A percentile compares a stretch with the other conserved stretches of the same genome.
These are phyloP conservation scores for Taurulus bubalis DNA, from an alignment of 2,113 vertebrate species.

Conservation along the genomic window DNA sequence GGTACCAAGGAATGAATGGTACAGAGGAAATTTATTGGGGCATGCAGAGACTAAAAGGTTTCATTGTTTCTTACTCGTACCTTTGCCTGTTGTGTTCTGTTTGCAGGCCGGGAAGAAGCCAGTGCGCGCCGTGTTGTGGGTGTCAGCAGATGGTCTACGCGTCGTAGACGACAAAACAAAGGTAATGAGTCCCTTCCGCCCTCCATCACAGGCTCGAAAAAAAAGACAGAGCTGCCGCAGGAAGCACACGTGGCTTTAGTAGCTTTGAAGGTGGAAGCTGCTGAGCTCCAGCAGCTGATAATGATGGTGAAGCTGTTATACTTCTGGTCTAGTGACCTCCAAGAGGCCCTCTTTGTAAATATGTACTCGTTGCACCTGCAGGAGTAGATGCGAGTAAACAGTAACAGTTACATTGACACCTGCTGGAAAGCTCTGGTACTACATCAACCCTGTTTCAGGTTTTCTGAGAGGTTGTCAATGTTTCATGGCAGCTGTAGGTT, in stretches of 20 bases:
- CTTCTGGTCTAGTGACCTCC: slow-evolving; percentile 44
- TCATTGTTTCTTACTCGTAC: slow-evolving; percentile 17
- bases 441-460: not conserved
- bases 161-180: slow-evolving; percentile 99
- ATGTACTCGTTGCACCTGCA: slow-evolving; percentile 53
- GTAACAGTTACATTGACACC: slow-evolving; percentile 43
- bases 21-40: slow-evolving; percentile 8
- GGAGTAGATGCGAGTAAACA: not conserved
- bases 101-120: slow-evolving; percentile 96
- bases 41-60: not conserved
- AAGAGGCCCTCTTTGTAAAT: slow-evolving; percentile 10
- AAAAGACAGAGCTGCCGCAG: slow-evolving; percentile 1
- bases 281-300: slow-evolving; percentile 20
- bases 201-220: not conserved
- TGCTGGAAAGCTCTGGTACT: slow-evolving; percentile 53
- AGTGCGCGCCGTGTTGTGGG: slow-evolving; percentile 96
- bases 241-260: slow-evolving; percentile 9
- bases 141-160: slow-evolving; percentile 96
- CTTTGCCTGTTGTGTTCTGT: slow-evolving; percentile 62
- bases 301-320: not conserved
- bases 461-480: not conserved
- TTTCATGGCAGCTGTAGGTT: not conserved
- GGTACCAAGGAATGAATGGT: slow-evolving; percentile 46
- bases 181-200: slow-evolving; percentile 82
- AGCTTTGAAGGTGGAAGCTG: slow-evolving; percentile 9